These are phyloP conservation scores for Megalopta genalis DNA, from an alignment of 1,140 invertebrate species.

Conservation along the genomic window DNA sequence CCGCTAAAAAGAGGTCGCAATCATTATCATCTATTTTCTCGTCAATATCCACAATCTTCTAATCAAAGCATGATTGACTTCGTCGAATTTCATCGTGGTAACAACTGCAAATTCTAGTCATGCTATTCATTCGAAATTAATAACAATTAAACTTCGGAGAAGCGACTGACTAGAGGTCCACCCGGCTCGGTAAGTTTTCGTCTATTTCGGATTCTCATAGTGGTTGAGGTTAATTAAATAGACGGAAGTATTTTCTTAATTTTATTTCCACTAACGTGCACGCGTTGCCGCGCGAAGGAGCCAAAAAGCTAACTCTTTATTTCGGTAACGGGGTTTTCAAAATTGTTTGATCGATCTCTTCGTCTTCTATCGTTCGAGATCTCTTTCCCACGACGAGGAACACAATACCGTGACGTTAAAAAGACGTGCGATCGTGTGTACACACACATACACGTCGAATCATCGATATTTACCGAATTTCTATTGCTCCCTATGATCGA, in stretches of 20 bases:
- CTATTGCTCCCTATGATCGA: constrained; percentile 24
- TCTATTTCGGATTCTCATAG: constrained; percentile 61
- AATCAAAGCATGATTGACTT: too few relatives aligned
- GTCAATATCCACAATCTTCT: too few relatives aligned
- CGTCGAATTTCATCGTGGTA: too few relatives aligned
- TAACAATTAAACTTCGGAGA: neutral
- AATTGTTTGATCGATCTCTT: neutral
- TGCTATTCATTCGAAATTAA: too few relatives aligned
- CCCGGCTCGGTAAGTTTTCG: constrained; percentile 41
- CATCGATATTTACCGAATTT: constrained; percentile 35
- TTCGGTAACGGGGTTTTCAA: too few relatives aligned
- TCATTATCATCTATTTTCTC: neutral
- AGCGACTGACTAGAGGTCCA: constrained; percentile 48
- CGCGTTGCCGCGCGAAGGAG: neutral
- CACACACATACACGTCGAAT: neutral
- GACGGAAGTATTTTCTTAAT: too few relatives aligned
- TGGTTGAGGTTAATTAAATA: neutral
- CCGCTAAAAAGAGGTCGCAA: constrained; percentile 61
- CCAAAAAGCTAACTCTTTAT: too few relatives aligned
- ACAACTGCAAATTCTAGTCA: too few relatives aligned
- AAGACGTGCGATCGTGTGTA: neutral
- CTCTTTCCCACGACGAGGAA: neutral
- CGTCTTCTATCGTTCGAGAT: neutral
- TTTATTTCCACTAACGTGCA: too few relatives aligned
- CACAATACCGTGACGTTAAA: neutral